A percentile compares a stretch with the other conserved stretches of the same genome.
Evolutionary conservation across 2,797 vertebrate species (phyloP).

Genomic region (Microhierax caerulescens): DNA sequence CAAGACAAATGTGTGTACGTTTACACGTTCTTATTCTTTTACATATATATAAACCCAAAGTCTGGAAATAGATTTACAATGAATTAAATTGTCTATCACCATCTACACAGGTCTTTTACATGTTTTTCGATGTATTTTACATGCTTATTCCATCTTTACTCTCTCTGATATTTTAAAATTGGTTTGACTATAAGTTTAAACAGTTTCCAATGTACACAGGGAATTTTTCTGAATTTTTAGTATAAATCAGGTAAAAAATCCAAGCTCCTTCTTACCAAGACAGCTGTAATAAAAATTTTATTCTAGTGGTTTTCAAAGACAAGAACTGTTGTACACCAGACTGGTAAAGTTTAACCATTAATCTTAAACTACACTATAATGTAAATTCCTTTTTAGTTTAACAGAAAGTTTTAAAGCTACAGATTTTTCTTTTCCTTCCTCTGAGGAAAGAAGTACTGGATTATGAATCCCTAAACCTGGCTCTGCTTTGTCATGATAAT

Average conservation of each 20-base stretch:
- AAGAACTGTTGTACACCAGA: not conserved
- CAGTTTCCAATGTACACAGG: not conserved
- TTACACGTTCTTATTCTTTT: not conserved
- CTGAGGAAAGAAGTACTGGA: not conserved
- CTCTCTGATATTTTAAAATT: not conserved
- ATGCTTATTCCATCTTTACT: not conserved
- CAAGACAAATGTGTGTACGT: not conserved
- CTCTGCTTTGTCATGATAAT: not conserved
- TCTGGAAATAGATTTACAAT: not conserved
- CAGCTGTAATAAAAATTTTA: not conserved
- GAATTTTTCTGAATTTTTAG: not conserved
- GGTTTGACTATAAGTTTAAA: not conserved
- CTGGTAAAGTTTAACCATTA: not conserved
- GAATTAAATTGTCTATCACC: not conserved
- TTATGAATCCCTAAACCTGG: not conserved
- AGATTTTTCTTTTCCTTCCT: not conserved
- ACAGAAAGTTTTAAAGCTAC: not conserved
- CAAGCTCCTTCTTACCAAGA: not conserved
- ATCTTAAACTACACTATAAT: not conserved
- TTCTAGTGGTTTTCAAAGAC: not conserved
- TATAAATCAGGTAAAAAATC: not conserved
- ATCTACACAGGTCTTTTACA: not conserved
- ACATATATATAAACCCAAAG: not conserved
- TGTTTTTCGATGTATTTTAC: not conserved
- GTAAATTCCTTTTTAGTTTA: not conserved